These are phyloP conservation scores for Syrrhaptes paradoxus DNA, from an alignment of 2,113 vertebrate species.

Conservation along the genomic window DNA sequence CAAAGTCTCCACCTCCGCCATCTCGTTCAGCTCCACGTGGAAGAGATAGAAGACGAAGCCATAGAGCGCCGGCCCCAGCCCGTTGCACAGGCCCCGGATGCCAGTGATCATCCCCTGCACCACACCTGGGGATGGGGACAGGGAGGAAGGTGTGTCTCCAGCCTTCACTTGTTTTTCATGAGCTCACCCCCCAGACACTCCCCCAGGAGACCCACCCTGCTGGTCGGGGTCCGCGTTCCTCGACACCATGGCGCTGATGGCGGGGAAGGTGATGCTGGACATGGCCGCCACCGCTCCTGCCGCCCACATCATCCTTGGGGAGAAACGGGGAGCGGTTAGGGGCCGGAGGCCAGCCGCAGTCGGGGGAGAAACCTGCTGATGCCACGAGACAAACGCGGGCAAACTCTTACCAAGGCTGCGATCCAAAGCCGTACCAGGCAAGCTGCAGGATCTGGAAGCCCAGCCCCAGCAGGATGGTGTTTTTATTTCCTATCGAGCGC, in stretches of 20 bases:
- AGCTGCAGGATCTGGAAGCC: conserved; percentile 94
- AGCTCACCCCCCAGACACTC: background rate
- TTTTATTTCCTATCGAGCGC: conserved; percentile 92
- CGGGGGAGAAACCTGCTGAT: background rate
- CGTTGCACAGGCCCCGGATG: conserved; percentile 89
- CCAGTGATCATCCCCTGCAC: conserved; percentile 94
- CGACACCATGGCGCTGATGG: conserved; percentile 88
- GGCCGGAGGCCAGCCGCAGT: background rate
- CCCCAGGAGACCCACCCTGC: conserved; percentile 74
- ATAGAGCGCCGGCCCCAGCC: conserved; percentile 86
- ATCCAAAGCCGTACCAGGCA: conserved; percentile 92
- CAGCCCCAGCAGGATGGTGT: conserved; percentile 89
- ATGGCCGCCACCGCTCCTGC: conserved; percentile 90
- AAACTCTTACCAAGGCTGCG: conserved; percentile 89
- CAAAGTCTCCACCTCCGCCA: conserved; percentile 77
- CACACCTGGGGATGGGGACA: conserved; percentile 76
- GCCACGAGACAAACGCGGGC: background rate
- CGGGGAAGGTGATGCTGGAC: conserved; percentile 92
- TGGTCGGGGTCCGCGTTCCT: conserved; percentile 89
- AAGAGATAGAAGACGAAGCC: conserved; percentile 91
- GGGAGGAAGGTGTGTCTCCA: too few species aligned
- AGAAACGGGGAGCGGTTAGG: background rate
- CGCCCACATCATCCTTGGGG: conserved; percentile 92
- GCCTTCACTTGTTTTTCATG: background rate
- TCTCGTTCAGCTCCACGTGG: conserved; percentile 86